Percentiles rank a stretch among this genome's conserved stretches.
Evolutionary conservation across 1,140 invertebrate species (phyloP).

Genomic region (Vanessa atalanta): DNA sequence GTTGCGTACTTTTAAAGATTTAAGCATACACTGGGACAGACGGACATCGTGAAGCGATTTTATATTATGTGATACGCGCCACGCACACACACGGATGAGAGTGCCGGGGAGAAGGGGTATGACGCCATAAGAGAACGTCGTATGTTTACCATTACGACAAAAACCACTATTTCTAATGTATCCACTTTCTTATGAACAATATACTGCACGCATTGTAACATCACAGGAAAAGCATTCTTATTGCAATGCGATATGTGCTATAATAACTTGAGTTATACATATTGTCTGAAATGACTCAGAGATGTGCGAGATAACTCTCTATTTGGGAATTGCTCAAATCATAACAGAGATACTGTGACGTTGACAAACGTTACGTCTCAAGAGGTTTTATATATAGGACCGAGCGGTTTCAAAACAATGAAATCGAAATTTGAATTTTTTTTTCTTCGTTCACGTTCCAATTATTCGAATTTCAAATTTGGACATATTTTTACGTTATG

Average conservation of each 20-base stretch:
- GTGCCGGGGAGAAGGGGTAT: too few species aligned
- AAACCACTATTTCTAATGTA: not conserved
- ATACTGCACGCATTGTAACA: not conserved
- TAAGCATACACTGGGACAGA: too few species aligned
- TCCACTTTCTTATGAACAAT: not conserved
- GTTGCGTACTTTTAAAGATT: too few species aligned
- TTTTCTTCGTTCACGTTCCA: too few species aligned
- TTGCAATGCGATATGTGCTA: not conserved
- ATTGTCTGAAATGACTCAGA: slow-evolving; percentile 1
- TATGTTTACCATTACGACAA: not conserved
- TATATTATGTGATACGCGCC: too few species aligned
- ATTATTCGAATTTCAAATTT: too few species aligned
- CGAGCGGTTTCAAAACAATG: not conserved
- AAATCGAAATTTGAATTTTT: not conserved
- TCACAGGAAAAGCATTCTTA: not conserved
- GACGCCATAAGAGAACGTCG: not conserved
- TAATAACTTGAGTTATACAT: not conserved
- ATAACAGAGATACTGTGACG: slow-evolving; percentile 22
- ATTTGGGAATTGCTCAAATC: slow-evolving; percentile 28
- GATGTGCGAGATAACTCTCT: slow-evolving; percentile 18
- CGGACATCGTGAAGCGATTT: too few species aligned
- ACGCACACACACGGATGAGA: not conserved
- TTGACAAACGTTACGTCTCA: slow-evolving; percentile 23
- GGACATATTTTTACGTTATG: too few species aligned
- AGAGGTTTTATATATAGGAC: slow-evolving; percentile 1